Evolutionary conservation across 2,113 vertebrate species (phyloP).

Genomic region (Nycticryphes semicollaris): DNA sequence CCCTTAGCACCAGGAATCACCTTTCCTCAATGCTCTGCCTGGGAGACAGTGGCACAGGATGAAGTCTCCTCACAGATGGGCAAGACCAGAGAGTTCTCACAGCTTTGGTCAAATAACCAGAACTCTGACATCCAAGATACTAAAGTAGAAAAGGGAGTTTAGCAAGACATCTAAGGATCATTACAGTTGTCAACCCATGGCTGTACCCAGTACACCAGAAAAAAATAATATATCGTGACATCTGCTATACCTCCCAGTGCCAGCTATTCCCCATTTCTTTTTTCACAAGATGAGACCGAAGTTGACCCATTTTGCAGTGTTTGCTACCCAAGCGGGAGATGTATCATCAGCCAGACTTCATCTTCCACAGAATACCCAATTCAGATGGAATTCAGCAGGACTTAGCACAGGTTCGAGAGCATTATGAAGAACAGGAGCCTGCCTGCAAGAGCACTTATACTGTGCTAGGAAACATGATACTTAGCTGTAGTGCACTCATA

Average conservation of each 20-base stretch:
- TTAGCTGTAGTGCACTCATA: constrained; percentile 23
- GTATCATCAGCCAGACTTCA: background rate
- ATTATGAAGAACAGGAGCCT: background rate
- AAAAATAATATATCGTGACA: background rate
- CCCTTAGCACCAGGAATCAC: background rate
- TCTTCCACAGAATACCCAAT: background rate
- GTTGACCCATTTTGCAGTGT: background rate
- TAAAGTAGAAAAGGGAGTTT: rapidly evolving
- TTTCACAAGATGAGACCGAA: background rate
- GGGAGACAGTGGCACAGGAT: background rate
- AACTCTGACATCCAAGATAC: background rate
- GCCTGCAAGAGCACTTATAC: background rate
- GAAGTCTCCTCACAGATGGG: background rate
- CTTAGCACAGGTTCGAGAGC: background rate
- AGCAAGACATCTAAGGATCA: background rate
- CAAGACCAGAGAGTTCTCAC: rapidly evolving
- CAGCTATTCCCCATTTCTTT: background rate
- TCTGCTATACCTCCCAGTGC: background rate
- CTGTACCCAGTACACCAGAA: background rate
- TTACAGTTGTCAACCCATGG: background rate
- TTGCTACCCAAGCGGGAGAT: background rate
- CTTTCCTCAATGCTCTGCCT: background rate
- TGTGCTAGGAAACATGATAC: background rate
- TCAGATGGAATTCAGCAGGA: background rate
- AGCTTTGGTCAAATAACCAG: background rate